A percentile compares a stretch with the other conserved stretches of the same genome.
Conservation (phyloP, 2,797 vertebrate genomes). For the Hybognathus amarus region DNA sequence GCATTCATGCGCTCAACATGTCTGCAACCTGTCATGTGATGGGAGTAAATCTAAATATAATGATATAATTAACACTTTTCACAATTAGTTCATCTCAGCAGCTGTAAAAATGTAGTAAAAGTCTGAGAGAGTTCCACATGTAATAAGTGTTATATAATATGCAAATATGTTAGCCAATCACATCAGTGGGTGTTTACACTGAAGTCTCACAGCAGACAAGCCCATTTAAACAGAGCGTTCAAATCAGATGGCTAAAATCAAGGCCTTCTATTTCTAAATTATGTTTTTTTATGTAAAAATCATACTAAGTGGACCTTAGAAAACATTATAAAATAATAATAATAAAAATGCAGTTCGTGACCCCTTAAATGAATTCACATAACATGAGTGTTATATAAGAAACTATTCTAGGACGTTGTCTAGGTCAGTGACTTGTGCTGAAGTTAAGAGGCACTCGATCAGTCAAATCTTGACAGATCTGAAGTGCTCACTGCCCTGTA, state of each 20-base stretch:
- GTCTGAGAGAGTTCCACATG: neutral
- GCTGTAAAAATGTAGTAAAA: neutral
- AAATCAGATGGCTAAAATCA: neutral
- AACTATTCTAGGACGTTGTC: neutral
- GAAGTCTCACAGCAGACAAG: neutral
- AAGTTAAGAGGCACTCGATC: neutral
- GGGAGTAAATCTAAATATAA: no score
- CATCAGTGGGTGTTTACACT: neutral
- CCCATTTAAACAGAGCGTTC: neutral
- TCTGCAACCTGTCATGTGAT: no score
- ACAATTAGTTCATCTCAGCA: neutral
- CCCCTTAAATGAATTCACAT: neutral
- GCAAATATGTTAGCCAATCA: neutral
- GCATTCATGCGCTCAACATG: no score
- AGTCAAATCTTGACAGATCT: neutral
- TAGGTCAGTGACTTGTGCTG: neutral
- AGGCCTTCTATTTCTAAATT: neutral
- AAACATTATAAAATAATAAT: neutral
- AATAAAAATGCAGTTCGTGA: neutral
- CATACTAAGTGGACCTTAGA: neutral
- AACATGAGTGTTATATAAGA: slow-evolving; percentile 17
- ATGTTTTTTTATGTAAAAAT: neutral
- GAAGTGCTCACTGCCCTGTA: neutral
- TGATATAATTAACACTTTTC: neutral
- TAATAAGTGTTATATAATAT: neutral